A percentile compares a stretch with the other conserved stretches of the same genome.
Conservation (phyloP, 2,888 invertebrate species). For the Catocala nupta region DNA sequence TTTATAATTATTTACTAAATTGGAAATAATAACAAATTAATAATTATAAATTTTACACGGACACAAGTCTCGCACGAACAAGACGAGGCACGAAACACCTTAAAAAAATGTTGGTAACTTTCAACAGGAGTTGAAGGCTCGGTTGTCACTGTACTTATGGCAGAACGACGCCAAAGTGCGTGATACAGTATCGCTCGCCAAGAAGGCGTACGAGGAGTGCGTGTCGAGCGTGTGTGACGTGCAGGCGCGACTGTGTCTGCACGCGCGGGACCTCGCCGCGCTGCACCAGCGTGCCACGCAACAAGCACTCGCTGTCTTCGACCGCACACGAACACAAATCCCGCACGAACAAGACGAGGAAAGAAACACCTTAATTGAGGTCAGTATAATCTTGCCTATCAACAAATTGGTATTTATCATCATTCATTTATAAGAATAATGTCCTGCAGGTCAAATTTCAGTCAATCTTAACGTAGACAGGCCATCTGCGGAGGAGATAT, state of each 20-base stretch:
- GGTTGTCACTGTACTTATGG: conserved; percentile 40
- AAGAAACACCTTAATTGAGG: conserved; percentile 24
- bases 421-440: no score
- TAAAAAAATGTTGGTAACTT: background rate
- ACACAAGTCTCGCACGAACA: conserved; percentile 11
- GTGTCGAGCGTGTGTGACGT: conserved; percentile 31
- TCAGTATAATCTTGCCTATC: conserved; percentile 6
- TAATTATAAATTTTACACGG: background rate
- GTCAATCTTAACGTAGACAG: no score
- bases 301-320: conserved; percentile 24
- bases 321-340: conserved; percentile 12
- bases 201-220: conserved; percentile 44
- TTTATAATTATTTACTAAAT: no score
- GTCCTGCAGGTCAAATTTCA: no score
- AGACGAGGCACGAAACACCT: conserved; percentile 24
- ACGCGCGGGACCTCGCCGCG: conserved; percentile 24
- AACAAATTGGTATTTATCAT: no score
- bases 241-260: conserved; percentile 41
- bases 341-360: conserved; percentile 26
- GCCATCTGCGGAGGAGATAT: no score
- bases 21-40: no score
- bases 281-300: conserved; percentile 22
- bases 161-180: conserved; percentile 54
- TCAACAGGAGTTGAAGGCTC: conserved; percentile 51
- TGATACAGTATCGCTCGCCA: conserved; percentile 35